Evolutionary conservation across 2,797 vertebrate genomes (phyloP).

Genomic region (Melanotaenia boesemani): DNA sequence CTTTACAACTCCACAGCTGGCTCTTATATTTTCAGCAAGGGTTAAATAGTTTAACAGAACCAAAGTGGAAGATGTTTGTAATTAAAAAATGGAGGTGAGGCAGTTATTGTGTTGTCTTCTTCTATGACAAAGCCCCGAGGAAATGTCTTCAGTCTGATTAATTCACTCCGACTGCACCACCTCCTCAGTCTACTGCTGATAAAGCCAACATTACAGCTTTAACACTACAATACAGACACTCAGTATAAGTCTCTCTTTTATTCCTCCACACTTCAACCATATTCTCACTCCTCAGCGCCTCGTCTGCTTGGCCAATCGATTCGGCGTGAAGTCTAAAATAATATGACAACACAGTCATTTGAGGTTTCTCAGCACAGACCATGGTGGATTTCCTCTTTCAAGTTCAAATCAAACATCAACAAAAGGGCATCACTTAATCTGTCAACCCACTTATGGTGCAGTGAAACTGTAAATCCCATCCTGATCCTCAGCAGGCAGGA

Average conservation of each 20-base stretch:
- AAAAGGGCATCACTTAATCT: constrained; percentile 59
- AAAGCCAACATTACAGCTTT: constrained; percentile 29
- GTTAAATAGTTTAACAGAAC: too few relatives aligned
- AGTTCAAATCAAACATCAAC: constrained; percentile 57
- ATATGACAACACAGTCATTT: constrained; percentile 18
- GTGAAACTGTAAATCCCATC: constrained; percentile 55
- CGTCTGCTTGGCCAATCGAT: constrained; percentile 10
- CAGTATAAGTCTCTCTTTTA: neutral
- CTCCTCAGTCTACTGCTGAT: constrained; percentile 49
- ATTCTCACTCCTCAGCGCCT: constrained; percentile 23
- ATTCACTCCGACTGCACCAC: constrained; percentile 53
- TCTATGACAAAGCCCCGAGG: constrained; percentile 3
- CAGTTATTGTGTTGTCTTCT: too few relatives aligned
- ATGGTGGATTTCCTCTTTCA: constrained; percentile 37
- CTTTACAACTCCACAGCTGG: constrained; percentile 1
- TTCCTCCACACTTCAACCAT: constrained; percentile 1
- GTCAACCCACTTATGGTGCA: constrained; percentile 60
- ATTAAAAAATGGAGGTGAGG: too few relatives aligned
- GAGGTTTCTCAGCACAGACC: constrained; percentile 12
- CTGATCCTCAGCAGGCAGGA: constrained; percentile 61
- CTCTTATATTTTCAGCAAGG: too few relatives aligned
- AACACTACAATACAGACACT: neutral
- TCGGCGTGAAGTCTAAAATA: constrained; percentile 23
- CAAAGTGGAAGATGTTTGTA: too few relatives aligned
- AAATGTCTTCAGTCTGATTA: constrained; percentile 63